Evolutionary conservation across 2,113 vertebrate species (phyloP), one percentile per base, ranked within the genome.

Genomic region (Stercorarius parasiticus): DNA sequence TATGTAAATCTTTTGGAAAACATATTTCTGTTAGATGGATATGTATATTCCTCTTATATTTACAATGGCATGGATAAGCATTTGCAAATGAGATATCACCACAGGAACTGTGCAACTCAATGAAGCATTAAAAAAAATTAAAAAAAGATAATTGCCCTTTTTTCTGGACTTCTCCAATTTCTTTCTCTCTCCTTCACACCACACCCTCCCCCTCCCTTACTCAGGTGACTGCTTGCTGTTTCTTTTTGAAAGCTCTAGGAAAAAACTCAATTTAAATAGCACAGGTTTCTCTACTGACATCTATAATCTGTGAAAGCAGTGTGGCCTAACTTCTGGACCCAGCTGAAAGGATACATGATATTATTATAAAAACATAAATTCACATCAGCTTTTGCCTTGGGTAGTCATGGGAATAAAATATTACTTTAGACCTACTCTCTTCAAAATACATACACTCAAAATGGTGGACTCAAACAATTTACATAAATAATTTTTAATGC

Each of bases 381-480:
- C 32, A 22, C 22, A 38, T 22, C 17, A 74, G 29, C 15, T 92
- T 95, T 88, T 69, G 22, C 20, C 11, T 77, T 8, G 30, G 8
- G 6, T 49, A 49, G 7, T 50, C 10, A 45, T 3, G 4, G 32
- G 19, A 92, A 93, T 69, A 71, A 82, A 78, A 61, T 40, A 61
- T 32, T 78, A 22, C 20, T 50, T 73, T 71, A 50, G 13, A 26
- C 5, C 1, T 66, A 25, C 36, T 72, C 32, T 86, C 17, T 61
- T 66, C 45, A 81, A 95, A 88, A 85, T 61, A 19, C 3, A 43
- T 59, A 25, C 9, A 15, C 36, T 87, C 22, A 42, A 67, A 91
- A 55, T 10, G 2, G 5, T 32, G 11, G 17, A 9, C 29, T 49
- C 0, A 0, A 72, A 40, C 5, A 80, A 50, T 10, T 38, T 23